Base-by-base conservation (phyloP, 2,888 invertebrate genomes). In the Melanchra persicariae region DNA sequence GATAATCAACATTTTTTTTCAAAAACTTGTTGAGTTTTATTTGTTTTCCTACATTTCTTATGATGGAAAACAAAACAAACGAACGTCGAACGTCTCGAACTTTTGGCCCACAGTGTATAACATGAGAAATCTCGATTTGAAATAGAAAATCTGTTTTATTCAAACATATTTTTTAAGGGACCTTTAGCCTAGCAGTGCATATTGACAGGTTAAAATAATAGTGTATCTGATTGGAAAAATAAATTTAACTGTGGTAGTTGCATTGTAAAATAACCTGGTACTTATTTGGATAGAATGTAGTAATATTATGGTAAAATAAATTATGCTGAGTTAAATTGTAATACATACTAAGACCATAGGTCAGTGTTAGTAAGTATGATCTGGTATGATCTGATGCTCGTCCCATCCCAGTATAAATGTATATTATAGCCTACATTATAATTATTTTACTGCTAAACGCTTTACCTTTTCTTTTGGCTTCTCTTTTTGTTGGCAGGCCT, bases 391-490 rank as follows among this genome's bases (percentile, higher is more conserved):
- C 59, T 63, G 26, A 65, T 76, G 59, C 51, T 70, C 62, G 61
- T 57, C 45, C 34, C 40, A 63, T 57, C 45, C 34, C 40, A 63
- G 30, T 49, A 65, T 22, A 59, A 51, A 26, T 30, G 5, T 43
- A 26, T 24, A 43, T 47, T 37, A 52, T 68, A 45, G 51, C 34
- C 30, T 40, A 55, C 0, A 45, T 43, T 49, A 49, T 30, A 69
- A 60, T 55, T 59, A 59, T 66, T 34, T 82, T 68, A 82, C 43
- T 19, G 34, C 45, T 66, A 52, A 61, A 65, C 73, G 19, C 40
- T 82, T 86, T 85, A 85, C 85, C 73, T 79, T 85, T 77, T 83
- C 81, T 77, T 81, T 68, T 77, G 63, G 61, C 60, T 74, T 60
- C 62, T 65, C 6, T 76, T 77, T 49, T 80, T 74, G 62, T 57